These are phyloP conservation scores for Sericinus montela DNA, from an alignment of 2,888 invertebrate genomes.

Conservation along the genomic window DNA sequence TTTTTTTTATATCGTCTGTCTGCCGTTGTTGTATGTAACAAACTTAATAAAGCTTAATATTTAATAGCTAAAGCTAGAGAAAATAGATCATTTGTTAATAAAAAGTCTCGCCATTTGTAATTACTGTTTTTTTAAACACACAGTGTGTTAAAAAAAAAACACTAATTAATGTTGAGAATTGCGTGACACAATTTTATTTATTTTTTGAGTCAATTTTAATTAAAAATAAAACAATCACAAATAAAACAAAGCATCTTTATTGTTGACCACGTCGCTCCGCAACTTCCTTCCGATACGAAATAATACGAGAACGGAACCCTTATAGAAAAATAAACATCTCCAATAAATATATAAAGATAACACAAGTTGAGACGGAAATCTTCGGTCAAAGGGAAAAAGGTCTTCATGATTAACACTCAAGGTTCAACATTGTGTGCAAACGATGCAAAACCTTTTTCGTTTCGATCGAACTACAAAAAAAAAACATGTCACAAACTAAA, in stretches of 20 bases:
- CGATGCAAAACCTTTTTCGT: background rate
- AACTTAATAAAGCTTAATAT: too few species aligned
- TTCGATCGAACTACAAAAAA: background rate
- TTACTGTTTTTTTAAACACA: too few species aligned
- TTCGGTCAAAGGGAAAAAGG: slow-evolving; percentile 1
- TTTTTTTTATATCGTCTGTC: too few species aligned
- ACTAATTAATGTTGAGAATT: too few species aligned
- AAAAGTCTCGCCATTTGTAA: too few species aligned
- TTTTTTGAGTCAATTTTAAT: background rate
- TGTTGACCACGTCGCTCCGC: slow-evolving; percentile 54
- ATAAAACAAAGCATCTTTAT: slow-evolving; percentile 70
- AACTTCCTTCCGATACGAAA: slow-evolving; percentile 48
- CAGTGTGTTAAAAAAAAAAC: too few species aligned
- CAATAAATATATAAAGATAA: slow-evolving; percentile 60
- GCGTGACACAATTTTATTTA: too few species aligned
- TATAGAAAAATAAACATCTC: slow-evolving; percentile 76
- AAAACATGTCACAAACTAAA: slow-evolving; percentile 1
- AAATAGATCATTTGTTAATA: too few species aligned
- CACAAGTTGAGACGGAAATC: slow-evolving; percentile 19
- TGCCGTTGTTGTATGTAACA: too few species aligned
- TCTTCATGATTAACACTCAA: background rate
- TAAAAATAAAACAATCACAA: slow-evolving; percentile 26
- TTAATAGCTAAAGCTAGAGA: too few species aligned
- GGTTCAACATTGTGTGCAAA: background rate
- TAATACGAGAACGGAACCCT: slow-evolving; percentile 52